Evolutionary conservation across 2,888 invertebrate species (phyloP).

Genomic region (Caenorhabditis drosophilae): DNA sequence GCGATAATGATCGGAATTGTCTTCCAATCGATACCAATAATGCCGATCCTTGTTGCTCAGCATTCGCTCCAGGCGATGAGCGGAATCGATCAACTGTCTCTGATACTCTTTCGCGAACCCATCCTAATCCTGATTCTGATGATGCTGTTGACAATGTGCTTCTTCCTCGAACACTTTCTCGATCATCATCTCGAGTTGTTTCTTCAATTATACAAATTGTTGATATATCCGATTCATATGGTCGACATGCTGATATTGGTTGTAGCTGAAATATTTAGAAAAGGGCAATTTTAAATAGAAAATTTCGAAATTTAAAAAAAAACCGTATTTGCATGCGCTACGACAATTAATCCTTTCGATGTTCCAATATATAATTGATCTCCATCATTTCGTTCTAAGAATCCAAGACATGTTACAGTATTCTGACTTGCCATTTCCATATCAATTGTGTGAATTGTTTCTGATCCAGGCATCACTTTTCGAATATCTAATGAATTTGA

Average conservation of each 20-base stretch:
- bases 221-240: conserved; percentile 39
- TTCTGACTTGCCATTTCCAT: conserved; percentile 78
- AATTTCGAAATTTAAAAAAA: background rate
- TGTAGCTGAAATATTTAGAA: conserved; percentile 54
- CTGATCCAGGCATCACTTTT: conserved; percentile 75
- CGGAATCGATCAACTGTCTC: conserved; percentile 50
- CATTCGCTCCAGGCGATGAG: conserved; percentile 12
- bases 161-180: conserved; percentile 9
- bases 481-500: conserved; percentile 38
- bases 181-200: conserved; percentile 35
- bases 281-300: background rate
- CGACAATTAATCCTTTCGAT: conserved; percentile 90
- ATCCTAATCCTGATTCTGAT: conserved; percentile 45
- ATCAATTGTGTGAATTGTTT: conserved; percentile 86
- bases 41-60: conserved; percentile 22
- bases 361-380: conserved; percentile 83
- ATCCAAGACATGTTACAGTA: conserved; percentile 79
- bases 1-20: conserved; percentile 42
- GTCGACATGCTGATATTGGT: conserved; percentile 52
- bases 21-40: conserved; percentile 30
- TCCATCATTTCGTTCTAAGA: conserved; percentile 70
- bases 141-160: conserved; percentile 37
- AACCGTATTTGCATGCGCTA: conserved; percentile 77
- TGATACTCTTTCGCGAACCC: conserved; percentile 52
- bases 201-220: conserved; percentile 42